Conservation (phyloP, 2,888 invertebrate species). For the Caenorhabditis macrosperma region DNA sequence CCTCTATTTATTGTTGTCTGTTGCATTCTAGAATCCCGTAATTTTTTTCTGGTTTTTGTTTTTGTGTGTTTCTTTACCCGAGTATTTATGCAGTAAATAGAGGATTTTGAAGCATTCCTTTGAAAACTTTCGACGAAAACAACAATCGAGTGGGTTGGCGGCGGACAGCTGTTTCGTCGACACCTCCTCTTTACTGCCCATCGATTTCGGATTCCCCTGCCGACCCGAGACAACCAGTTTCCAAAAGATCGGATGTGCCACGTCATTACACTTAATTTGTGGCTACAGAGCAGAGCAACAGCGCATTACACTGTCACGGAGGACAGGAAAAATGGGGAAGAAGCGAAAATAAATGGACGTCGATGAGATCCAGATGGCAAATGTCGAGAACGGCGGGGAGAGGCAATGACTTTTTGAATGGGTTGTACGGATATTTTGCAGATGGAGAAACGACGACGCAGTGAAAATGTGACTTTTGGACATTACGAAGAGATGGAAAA, state of each 20-base stretch:
- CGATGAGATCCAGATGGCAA: conserved; percentile 35
- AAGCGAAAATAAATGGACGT: neutral
- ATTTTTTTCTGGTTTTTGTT: conserved; percentile 26
- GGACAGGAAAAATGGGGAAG: neutral
- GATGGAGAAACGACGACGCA: neutral
- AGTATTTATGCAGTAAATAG: conserved; percentile 46
- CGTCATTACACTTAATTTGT: conserved; percentile 46
- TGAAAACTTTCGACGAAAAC: conserved; percentile 32
- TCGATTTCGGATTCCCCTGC: neutral
- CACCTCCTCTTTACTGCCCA: conserved; percentile 3
- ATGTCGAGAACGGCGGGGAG: neutral
- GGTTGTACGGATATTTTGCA: conserved; percentile 11
- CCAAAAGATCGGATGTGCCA: conserved; percentile 14
- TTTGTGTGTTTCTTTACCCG: conserved; percentile 10
- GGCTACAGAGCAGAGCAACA: neutral
- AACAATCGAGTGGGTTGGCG: conserved; percentile 44
- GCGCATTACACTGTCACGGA: conserved; percentile 14
- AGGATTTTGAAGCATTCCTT: conserved; percentile 20
- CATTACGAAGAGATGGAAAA: neutral
- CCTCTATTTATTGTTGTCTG: conserved; percentile 59
- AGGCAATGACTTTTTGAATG: neutral
- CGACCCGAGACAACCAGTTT: conserved; percentile 16
- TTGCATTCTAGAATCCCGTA: conserved; percentile 28
- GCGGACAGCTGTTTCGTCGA: conserved; percentile 35
- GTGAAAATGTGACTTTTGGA: neutral